A percentile compares a stretch with the other conserved stretches of the same genome.
phyloP scores from a whole-genome alignment of 2,113 vertebrate genomes.

The Nesogale talazaci region DNA sequence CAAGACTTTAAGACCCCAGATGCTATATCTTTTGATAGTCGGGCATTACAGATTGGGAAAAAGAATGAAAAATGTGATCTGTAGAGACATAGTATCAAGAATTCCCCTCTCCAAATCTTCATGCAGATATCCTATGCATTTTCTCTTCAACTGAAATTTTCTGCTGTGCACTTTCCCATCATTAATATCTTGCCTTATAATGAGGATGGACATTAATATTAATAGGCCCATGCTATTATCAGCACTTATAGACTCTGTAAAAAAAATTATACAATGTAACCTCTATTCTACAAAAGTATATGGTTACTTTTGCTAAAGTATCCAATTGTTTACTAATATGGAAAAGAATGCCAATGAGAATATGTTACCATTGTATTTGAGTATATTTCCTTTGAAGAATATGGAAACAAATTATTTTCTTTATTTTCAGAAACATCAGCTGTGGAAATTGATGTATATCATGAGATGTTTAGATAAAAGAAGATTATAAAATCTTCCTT shows the following conservation, averaged over 20 bases:
- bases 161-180: background rate
- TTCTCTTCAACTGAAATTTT: background rate
- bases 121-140: background rate
- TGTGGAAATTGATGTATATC: background rate
- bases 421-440: background rate
- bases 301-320: background rate
- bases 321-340: background rate
- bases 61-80: background rate
- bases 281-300: background rate
- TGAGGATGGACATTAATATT: background rate
- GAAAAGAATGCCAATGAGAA: background rate
- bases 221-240: background rate
- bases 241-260: background rate
- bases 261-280: background rate
- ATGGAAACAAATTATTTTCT: background rate
- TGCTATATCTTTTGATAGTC: no score
- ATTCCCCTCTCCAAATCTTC: background rate
- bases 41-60: background rate
- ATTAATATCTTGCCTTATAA: background rate
- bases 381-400: background rate
- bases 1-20: no score
- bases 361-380: background rate
- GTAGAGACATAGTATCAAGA: background rate
- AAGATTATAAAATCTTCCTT: background rate
- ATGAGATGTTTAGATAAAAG: background rate